Evolutionary conservation across 2,113 vertebrate species (phyloP), one percentile per base, ranked within the genome.

Genomic region (Sigmodon hispidus): DNA sequence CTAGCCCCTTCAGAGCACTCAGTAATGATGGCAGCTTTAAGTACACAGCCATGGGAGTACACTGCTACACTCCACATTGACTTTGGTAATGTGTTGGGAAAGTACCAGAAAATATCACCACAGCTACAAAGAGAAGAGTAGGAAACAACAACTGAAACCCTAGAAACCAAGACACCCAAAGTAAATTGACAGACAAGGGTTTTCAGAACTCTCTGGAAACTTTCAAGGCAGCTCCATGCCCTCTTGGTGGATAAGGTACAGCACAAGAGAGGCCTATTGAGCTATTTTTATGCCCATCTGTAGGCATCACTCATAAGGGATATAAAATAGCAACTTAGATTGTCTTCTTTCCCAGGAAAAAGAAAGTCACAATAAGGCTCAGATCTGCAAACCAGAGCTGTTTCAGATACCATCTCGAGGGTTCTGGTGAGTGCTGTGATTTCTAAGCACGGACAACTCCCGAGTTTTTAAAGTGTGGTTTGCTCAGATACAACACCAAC

Each of bases 1-100:
- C 0, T 15, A 19, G 29, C 0, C 0, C 11, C 65, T 24, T 17
- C 9, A 40, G 17, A 55, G 1, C 8, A 12, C 4, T 12, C 8
- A 31, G 15, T 34, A 29, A 63, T 4, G 29, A 48, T 19, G 43
- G 5, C 24, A 15, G 77, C 2, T 0, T 2, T 24, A 11, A 10
- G 3, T 6, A 1, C 0, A 13, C 7, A 55, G 8, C 55, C 50
- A 61, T 16, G 50, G 2, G 43, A 1, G 31, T 50, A 83, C 15
- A 8, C 8, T 50, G 40, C 52, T 7, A 0, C 59, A 55, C 4
- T 50, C 12, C 8, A 50, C 0, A 6, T 40, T 8, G 26, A 4
- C 45, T 36, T 57, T 11, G 19, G 17, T 0, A 0, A 16, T 17
- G 26, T 15, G 13, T 55, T 50, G 22, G 7, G 59, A 81, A 36